Base-by-base conservation (phyloP, 2,888 invertebrate species). In the Invenusta paracnida region DNA sequence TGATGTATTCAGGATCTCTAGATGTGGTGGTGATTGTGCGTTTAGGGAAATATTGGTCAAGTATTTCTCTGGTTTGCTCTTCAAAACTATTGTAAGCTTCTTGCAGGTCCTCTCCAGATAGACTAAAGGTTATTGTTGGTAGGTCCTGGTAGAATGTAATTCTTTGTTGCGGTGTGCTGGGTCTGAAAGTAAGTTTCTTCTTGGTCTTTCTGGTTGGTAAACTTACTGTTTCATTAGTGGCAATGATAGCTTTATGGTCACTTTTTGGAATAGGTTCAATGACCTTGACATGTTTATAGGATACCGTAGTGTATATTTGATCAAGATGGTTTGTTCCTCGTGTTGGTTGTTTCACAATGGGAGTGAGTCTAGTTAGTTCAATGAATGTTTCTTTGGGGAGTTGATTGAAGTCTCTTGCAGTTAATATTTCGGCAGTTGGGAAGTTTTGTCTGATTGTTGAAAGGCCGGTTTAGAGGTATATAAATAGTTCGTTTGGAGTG, bases 341-440 rank as follows among this genome's bases (percentile, higher is more conserved):
- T 73, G 73, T 73, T 73, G 73, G 73, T 25, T 73, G 73, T 73
- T 73, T 73, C 27, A 73, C 73, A 73, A 73, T 73, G 73, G 73
- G 73, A 23, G 73, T 73, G 17, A 73, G 73, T 73, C 27, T 23
- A 23, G 27, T 73, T 73, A 73, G 73, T 73, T 73, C 73, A 73
- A 73, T 73, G 23, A 73, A 13, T n/a, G 73, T 73, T 73, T 73
- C 73, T 23, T 73, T 73, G 73, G 27, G 73, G 25, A 73, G 73
- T 73, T 73, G 73, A 23, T 73, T 73, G 73, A 73, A 73, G 25
- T 73, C 73, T n/a, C 73, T 23, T 73, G 73, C 73, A n/a, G 73
- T 73, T 73, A 73, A 73, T n/a, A 23, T 73, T 73, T 73, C 73
- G 73, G 73, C 73, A 23, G 11, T 25, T 5, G 73, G 73, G 5